phyloP scores from a whole-genome alignment of 2,888 invertebrate species.

The Leucophora obtusa region DNA sequence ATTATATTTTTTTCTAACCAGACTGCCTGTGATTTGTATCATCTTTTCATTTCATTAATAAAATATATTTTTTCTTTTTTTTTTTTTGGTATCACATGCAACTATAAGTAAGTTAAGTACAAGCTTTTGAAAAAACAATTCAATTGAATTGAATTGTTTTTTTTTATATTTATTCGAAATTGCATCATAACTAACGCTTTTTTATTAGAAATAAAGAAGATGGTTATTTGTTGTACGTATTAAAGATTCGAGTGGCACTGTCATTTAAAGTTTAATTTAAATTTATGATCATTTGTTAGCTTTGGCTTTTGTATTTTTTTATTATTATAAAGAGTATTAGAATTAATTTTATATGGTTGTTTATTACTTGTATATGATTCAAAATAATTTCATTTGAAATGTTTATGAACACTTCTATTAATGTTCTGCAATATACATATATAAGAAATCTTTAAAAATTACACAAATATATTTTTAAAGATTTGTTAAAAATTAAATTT shows the following conservation, averaged over 20 bases:
- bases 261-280: conserved; percentile 62
- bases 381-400: conserved; percentile 49
- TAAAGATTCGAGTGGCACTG: conserved; percentile 42
- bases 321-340: not conserved
- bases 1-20: not conserved
- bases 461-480: not conserved
- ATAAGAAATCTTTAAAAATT: not conserved
- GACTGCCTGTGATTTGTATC: conserved; percentile 36
- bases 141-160: conserved; percentile 41
- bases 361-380: conserved; percentile 41
- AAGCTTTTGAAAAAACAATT: conserved; percentile 22
- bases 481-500: not conserved
- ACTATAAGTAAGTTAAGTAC: not conserved
- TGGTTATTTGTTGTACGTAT: not conserved
- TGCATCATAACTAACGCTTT: conserved; percentile 53
- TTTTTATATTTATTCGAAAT: conserved; percentile 30
- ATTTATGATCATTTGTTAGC: conserved; percentile 55
- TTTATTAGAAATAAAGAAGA: conserved; percentile 32
- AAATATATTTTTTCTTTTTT: conserved; percentile 4
- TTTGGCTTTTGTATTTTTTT: conserved; percentile 44
- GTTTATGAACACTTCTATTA: conserved; percentile 40
- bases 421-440: not conserved
- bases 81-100: not conserved
- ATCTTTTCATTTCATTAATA: conserved; percentile 27
- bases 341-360: conserved; percentile 23